These are phyloP conservation scores for Eulemur albifrons DNA, from an alignment of 2,797 vertebrate genomes.

Conservation along the genomic window DNA sequence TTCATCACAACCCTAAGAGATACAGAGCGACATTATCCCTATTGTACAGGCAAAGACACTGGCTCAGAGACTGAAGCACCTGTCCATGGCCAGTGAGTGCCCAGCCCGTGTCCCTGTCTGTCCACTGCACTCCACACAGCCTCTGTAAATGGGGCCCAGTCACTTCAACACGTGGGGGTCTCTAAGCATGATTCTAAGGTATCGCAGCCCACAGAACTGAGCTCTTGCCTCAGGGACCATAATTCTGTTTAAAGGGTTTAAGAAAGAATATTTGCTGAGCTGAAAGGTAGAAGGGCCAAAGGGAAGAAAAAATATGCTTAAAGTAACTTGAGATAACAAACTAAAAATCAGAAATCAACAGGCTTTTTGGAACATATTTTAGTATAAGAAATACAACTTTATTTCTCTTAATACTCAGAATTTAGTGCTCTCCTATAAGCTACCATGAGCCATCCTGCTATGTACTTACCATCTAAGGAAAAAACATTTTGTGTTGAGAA, in stretches of 20 bases:
- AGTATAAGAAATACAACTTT: background rate
- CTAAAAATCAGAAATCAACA: background rate
- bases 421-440: background rate
- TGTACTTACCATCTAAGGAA: background rate
- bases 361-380: background rate
- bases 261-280: background rate
- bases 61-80: background rate
- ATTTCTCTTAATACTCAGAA: background rate
- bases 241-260: background rate
- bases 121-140: rapidly evolving
- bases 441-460: background rate
- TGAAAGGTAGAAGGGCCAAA: background rate
- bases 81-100: rapidly evolving
- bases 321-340: background rate
- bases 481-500: background rate
- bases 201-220: background rate
- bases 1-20: background rate
- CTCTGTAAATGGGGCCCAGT: rapidly evolving
- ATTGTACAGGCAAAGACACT: too few species aligned
- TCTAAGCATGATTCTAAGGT: background rate
- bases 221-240: background rate
- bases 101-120: rapidly evolving
- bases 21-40: too few species aligned
- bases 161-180: rapidly evolving
- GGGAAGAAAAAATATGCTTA: background rate